Base-by-base conservation (phyloP, 2,888 invertebrate genomes). In the Willowsia nigromaculata region DNA sequence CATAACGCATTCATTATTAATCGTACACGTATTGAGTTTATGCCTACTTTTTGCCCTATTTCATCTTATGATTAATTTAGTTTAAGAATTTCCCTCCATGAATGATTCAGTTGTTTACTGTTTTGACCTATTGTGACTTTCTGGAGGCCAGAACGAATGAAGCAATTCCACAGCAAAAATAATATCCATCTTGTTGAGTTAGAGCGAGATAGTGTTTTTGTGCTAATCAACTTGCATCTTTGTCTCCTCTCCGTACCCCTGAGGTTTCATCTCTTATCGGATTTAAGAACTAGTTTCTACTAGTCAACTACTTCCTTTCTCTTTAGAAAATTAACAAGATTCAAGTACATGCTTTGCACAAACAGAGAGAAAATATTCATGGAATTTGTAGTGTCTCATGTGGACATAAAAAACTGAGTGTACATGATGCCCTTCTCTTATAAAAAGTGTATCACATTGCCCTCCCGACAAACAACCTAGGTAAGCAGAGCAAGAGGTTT, bases 371-470 rank as follows among this genome's bases (percentile, higher is more conserved):
- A 15, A 47, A 47, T 47, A 47, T 47, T 47, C 47, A 13, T 47
- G 47, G 47, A 13, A 2, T 47, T 6, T 47, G 6, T 2, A 9
- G 7, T 13, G 15, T 50, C 50, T 4, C 18, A 50, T n/a, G 18
- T 6, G 18, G 18, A 47, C 13, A 6, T 47, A 2, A n/a, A 3
- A n/a, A 50, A 13, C 4, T 15, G 3, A 50, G 6, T 1, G n/a
- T 5, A 9, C 56, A 30, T 15, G 1, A 25, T 59, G 1, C 27
- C 18, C 5, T 37, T 9, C 1, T 65, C 65, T 65, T 65, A 37
- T 65, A n/a, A 65, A 25, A 18, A 25, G 7, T 76, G 65, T 65
- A 65, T 82, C 82, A 43, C 62, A 53, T 30, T 62, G 43, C 62
- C 65, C 62, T 43, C 11, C 9, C 25, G 30, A 71, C 25, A 4